A percentile compares a stretch with the other conserved stretches of the same genome.
These are phyloP conservation scores for Malachius bipustulatus DNA, from an alignment of 2,888 invertebrate species.

Conservation along the genomic window DNA sequence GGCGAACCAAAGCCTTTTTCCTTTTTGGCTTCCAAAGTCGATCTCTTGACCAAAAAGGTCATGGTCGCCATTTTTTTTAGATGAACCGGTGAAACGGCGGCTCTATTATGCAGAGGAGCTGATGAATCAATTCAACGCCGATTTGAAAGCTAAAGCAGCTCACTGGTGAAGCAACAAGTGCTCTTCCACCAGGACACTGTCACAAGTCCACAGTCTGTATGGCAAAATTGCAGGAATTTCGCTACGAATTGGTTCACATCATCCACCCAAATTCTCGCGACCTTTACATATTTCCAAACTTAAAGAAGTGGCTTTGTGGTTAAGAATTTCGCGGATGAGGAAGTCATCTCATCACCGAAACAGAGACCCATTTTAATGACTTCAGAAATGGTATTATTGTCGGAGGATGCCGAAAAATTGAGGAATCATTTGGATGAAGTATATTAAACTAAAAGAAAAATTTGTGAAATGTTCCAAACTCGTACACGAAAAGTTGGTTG, in stretches of 20 bases:
- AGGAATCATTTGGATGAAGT: slow-evolving; percentile 1
- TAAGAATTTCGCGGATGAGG: neutral
- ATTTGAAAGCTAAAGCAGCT: neutral
- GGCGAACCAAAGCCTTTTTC: neutral
- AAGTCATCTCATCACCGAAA: slow-evolving; percentile 3
- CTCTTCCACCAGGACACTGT: neutral
- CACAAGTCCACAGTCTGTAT: neutral
- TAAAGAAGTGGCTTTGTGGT: neutral
- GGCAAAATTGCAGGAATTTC: neutral
- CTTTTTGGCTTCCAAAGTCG: neutral
- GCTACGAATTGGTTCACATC: neutral
- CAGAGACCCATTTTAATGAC: slow-evolving; percentile 1
- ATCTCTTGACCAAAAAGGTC: neutral
- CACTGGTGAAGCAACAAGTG: neutral
- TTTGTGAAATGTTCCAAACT: too few species aligned
- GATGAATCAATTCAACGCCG: neutral
- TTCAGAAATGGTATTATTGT: neutral
- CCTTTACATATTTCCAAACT: neutral
- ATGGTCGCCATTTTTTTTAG: slow-evolving; percentile 1
- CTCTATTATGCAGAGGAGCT: neutral
- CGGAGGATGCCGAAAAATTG: neutral
- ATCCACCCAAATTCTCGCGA: slow-evolving; percentile 1
- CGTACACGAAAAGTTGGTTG: too few species aligned
- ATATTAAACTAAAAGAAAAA: neutral
- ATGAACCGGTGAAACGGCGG: neutral